Evolutionary conservation across 2,797 vertebrate species (phyloP), one percentile per base, ranked within the genome.

Genomic region (Vultur gryphus): DNA sequence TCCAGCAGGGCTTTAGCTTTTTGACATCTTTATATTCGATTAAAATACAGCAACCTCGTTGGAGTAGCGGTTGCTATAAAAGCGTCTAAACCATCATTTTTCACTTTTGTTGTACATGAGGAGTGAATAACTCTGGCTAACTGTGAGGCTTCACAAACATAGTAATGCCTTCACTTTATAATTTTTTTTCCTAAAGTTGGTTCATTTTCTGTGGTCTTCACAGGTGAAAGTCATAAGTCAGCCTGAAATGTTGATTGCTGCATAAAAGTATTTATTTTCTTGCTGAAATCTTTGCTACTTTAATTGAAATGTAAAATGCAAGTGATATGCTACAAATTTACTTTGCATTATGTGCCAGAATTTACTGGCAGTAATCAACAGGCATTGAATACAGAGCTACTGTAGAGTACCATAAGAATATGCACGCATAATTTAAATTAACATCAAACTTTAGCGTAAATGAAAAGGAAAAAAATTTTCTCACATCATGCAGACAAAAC

Each of bases 281-380:
- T 55, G 46, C n/a, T 46, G 43, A 96, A 92, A 49, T 85, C 81
- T 95, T 95, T 96, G 78, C 80, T 87, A 37, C n/a, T 89, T 93
- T 90, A 79, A 85, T 93, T 78, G 84, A 97, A 97, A 96, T 80
- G 31, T 95, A 94, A 96, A 97, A 78, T 65, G 48, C 87, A 96
- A 97, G 91, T 93, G 90, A 89, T 97, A 91, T 66, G 82, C 90
- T 94, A 48, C 75, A 94, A 93, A 96, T 96, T 94, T 95, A 87
- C 89, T 96, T 96, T 84, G 88, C 82, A 80, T 97, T 89, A 83
- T 91, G 58, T 72, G 69, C 78, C 96, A 94, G 96, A 97, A 97
- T 97, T 97, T 97, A 79, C 95, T 97, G 97, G 76, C 94, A 94
- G 51, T 96, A 97, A 95, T 95, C 86, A 96, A 44, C 78, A 93